Percentiles rank a stretch among this genome's conserved stretches.
Conservation (phyloP, 2,113 vertebrate genomes). For the Baryphthengus martii region DNA sequence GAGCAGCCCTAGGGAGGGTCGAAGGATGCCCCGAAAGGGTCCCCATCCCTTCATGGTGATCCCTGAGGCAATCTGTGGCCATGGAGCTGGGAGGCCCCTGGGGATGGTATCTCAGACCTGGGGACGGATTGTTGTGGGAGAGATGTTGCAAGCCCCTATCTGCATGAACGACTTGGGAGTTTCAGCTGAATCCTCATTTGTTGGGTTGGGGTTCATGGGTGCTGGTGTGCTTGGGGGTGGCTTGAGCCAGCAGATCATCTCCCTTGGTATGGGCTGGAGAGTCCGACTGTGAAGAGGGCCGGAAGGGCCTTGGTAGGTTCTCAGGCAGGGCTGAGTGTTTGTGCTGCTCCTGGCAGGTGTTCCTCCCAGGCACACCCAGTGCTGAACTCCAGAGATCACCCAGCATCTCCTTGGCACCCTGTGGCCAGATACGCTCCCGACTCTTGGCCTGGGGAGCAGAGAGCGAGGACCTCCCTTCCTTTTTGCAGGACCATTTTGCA, state of each 20-base stretch:
- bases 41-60: background rate
- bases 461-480: background rate
- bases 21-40: background rate
- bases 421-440: fast-evolving
- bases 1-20: background rate
- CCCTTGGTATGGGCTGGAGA: fast-evolving
- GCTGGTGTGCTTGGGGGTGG: background rate
- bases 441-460: background rate
- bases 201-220: background rate
- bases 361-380: background rate
- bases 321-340: background rate
- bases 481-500: background rate
- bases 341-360: background rate
- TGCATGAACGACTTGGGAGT: fast-evolving
- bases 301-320: background rate
- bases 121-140: fast-evolving
- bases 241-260: background rate
- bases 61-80: background rate
- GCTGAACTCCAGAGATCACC: background rate
- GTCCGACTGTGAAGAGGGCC: no score
- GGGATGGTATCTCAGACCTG: fast-evolving
- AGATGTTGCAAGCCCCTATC: background rate
- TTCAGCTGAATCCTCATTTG: background rate
- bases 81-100: background rate
- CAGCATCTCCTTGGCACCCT: background rate